phyloP scores from a whole-genome alignment of 2,797 vertebrate species.

The Vipera latastei region DNA sequence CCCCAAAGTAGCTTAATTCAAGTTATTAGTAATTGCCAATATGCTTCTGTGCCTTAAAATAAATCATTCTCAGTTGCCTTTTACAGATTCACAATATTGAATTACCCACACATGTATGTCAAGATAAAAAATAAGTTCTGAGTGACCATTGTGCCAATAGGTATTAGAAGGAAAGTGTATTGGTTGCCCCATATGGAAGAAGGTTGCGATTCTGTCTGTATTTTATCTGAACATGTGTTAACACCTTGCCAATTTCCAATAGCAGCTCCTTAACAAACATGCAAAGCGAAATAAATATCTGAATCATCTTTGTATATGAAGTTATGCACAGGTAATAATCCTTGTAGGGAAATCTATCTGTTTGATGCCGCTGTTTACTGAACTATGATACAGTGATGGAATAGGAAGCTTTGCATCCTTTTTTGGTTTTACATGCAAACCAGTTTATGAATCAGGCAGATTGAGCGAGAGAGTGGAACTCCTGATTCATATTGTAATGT shows the following conservation, averaged over 20 bases:
- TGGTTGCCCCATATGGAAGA: background rate
- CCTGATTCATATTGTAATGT: conserved; percentile 62
- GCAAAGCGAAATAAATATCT: background rate
- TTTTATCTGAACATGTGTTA: background rate
- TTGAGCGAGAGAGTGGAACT: background rate
- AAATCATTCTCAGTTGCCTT: conserved; percentile 46
- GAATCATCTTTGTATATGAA: background rate
- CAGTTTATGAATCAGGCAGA: conserved; percentile 50
- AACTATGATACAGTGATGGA: conserved; percentile 32
- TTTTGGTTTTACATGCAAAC: conserved; percentile 34
- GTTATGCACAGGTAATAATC: background rate
- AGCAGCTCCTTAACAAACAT: background rate
- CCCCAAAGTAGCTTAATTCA: conserved; percentile 20
- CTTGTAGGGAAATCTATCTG: background rate
- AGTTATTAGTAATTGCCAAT: conserved; percentile 34
- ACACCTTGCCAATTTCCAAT: background rate
- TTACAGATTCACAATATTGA: conserved; percentile 50
- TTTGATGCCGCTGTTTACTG: background rate
- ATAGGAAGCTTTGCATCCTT: conserved; percentile 39
- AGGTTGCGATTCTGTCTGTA: background rate
- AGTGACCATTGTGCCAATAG: background rate
- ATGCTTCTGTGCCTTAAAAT: conserved; percentile 49
- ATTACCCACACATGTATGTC: conserved; percentile 29
- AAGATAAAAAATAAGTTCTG: background rate
- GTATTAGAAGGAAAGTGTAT: background rate